Evolutionary conservation across 2,113 vertebrate genomes (phyloP), one percentile per base, ranked within the genome.

Genomic region (Oryzias celebensis): DNA sequence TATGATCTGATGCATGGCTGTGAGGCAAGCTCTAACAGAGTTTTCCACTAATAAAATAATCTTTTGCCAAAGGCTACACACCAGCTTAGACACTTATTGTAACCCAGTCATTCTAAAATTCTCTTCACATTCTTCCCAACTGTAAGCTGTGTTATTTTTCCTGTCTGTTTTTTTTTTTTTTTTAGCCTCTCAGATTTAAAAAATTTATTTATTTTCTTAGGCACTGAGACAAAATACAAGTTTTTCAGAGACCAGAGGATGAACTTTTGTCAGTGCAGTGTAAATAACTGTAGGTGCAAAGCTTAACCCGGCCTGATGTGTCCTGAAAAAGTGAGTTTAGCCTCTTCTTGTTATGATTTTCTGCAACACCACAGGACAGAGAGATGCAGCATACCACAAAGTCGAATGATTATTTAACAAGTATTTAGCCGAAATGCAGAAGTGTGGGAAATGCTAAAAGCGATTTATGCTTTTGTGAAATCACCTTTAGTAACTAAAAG

Each of bases 1-100:
- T 67, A 80, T 76, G 69, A 82, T 82, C 72, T 75, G 72, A 86
- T 73, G 75, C 76, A 60, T 75, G 65, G 64, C 85, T 79, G 72
- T 10, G 3, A 80, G 73, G 68, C 56, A 47, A 67, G 57, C 69
- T 65, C 55, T 53, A 63, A 43, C 65, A 51, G 63, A 58, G 26
- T 67, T 78, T 71, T 46, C 62, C 74, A 67, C 84, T 84, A 80
- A 63, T 67, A 68, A 77, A 56, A 52, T 83, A 80, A 86, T 85
- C 80, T 79, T 58, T 68, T 5, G 65, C 79, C 59, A 24, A 42
- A 71, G 65, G 83, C 77, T 68, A 51, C 74, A 71, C 54, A 77
- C 65, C 52, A 49, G 60, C 61, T 72, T 55, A 87, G 58, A 84
- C 79, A 82, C 81, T 78, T 66, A 49, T 69, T 68, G 55, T 62